These are phyloP conservation scores for Ypsolopha scabrella DNA, from an alignment of 2,888 invertebrate genomes.

Conservation along the genomic window DNA sequence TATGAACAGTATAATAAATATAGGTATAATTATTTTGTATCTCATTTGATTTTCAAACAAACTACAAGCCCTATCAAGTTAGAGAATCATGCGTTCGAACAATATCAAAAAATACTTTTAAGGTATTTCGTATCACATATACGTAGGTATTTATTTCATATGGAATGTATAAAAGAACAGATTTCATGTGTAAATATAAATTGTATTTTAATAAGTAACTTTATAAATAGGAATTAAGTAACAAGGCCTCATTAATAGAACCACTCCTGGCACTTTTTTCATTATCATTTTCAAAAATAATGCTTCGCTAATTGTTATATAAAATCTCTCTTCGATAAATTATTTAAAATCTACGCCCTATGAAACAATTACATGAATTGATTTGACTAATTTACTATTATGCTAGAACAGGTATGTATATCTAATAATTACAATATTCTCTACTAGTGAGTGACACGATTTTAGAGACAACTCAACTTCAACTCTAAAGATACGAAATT, in stretches of 20 bases:
- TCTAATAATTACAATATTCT: not conserved
- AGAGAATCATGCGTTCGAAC: not conserved
- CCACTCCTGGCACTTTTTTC: not conserved
- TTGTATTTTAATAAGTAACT: not conserved
- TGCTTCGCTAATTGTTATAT: not conserved
- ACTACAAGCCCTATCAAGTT: not conserved
- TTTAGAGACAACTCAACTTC: constrained; percentile 5
- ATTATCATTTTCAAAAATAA: not conserved
- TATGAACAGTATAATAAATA: constrained; percentile 26
- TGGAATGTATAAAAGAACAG: not conserved
- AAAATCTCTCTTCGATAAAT: too few species aligned
- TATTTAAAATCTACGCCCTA: constrained; percentile 16
- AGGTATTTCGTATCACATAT: not conserved
- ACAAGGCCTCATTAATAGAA: not conserved
- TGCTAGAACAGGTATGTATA: constrained; percentile 24
- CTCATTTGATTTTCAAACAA: not conserved
- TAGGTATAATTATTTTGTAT: constrained; percentile 15
- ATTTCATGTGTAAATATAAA: not conserved
- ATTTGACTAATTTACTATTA: constrained; percentile 58
- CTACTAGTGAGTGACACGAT: constrained; percentile 15
- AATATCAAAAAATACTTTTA: not conserved
- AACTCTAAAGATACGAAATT: too few species aligned
- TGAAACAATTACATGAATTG: constrained; percentile 30
- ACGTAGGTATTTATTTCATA: not conserved
- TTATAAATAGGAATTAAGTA: not conserved